Conservation (phyloP, 2,113 vertebrate genomes). For the Python bivittatus region DNA sequence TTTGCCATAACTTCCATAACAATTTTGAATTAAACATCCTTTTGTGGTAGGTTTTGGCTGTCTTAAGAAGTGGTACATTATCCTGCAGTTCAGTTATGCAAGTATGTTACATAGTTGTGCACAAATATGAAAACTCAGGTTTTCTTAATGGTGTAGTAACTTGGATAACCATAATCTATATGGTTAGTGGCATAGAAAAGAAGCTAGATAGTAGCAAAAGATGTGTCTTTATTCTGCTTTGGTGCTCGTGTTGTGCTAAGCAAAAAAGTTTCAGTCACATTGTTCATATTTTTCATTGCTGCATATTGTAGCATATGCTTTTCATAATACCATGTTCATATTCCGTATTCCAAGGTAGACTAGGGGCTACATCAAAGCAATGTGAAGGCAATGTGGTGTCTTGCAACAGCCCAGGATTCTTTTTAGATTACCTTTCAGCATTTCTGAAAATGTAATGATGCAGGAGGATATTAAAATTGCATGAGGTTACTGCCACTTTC, state of each 20-base stretch:
- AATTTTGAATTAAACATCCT: background rate
- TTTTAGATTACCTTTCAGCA: background rate
- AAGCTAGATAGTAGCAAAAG: background rate
- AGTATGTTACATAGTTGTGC: background rate
- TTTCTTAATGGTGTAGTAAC: background rate
- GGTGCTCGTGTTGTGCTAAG: background rate
- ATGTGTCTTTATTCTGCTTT: background rate
- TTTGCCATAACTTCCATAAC: background rate
- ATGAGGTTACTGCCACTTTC: background rate
- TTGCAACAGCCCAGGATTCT: background rate
- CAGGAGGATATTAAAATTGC: background rate
- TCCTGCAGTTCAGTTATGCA: background rate
- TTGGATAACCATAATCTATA: background rate
- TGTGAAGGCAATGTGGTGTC: background rate
- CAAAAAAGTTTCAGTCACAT: background rate
- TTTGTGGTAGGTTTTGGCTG: background rate
- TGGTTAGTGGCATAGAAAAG: background rate
- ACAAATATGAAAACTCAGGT: background rate
- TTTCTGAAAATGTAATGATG: background rate
- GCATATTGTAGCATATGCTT: background rate
- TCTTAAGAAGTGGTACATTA: background rate
- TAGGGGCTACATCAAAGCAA: background rate
- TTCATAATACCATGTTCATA: background rate
- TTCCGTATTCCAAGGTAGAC: background rate
- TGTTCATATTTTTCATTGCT: background rate